Percentiles rank a stretch among this genome's conserved stretches.
phyloP scores from a whole-genome alignment of 2,888 invertebrate genomes.

The Abrostola tripartita region DNA sequence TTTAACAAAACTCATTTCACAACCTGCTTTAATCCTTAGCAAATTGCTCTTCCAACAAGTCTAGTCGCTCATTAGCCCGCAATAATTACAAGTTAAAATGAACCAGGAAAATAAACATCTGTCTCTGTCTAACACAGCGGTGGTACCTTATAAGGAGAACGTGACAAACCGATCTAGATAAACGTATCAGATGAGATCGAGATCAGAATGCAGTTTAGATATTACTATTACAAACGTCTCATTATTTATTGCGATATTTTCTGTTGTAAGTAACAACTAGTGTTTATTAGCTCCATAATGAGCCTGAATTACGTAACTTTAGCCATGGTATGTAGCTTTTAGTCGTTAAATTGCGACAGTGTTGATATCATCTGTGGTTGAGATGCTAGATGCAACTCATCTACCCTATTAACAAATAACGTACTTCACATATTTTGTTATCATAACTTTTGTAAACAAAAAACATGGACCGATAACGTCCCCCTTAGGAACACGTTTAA shows the following conservation, averaged over 20 bases:
- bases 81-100: constrained; percentile 77
- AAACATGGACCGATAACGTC: constrained; percentile 6
- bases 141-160: constrained; percentile 61
- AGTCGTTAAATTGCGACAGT: constrained; percentile 54
- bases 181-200: constrained; percentile 78
- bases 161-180: constrained; percentile 81
- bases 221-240: constrained; percentile 77
- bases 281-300: constrained; percentile 64
- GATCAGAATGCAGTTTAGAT: constrained; percentile 76
- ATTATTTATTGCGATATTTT: constrained; percentile 78
- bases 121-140: constrained; percentile 65
- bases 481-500: constrained; percentile 19
- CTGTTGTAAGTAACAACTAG: constrained; percentile 62
- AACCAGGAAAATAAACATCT: constrained; percentile 66
- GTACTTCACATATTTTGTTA: background rate
- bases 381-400: constrained; percentile 23
- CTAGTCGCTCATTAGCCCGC: constrained; percentile 71
- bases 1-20: constrained; percentile 57
- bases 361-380: constrained; percentile 41
- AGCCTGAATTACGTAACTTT: constrained; percentile 52
- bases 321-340: constrained; percentile 46
- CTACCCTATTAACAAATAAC: constrained; percentile 17
- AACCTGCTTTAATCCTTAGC: constrained; percentile 62
- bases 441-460: background rate
- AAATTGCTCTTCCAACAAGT: constrained; percentile 73